Percentiles rank a stretch among this genome's conserved stretches.
Evolutionary conservation across 2,888 invertebrate species (phyloP).

Genomic region (Pristionchus entomophagus): DNA sequence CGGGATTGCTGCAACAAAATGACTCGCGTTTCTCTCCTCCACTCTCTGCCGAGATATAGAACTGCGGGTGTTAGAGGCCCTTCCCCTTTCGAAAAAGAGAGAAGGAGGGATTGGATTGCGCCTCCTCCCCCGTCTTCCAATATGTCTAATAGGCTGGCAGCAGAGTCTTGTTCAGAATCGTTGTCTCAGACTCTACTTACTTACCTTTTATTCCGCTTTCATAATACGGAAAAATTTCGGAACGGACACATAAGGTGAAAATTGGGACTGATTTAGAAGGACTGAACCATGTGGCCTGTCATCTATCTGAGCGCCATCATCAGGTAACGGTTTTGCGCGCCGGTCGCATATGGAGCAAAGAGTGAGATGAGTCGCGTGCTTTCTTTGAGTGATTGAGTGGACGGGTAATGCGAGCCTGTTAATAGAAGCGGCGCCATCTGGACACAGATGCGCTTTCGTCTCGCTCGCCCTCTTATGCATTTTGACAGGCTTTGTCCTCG

Average conservation of each 20-base stretch:
- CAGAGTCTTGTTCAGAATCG: too few relatives aligned
- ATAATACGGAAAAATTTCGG: too few relatives aligned
- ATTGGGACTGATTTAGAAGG: too few relatives aligned
- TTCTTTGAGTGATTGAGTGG: constrained; percentile 34
- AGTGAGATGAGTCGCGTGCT: neutral
- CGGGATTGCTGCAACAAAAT: neutral
- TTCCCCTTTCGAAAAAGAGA: neutral
- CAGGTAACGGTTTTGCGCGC: neutral
- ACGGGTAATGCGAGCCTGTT: neutral
- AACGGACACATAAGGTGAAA: too few relatives aligned
- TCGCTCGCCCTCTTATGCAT: constrained; percentile 32
- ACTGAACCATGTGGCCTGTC: neutral
- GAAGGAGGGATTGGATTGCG: constrained; percentile 16
- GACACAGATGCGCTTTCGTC: neutral
- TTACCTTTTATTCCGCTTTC: too few relatives aligned
- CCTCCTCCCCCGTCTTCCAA: constrained; percentile 23
- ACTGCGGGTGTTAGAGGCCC: constrained; percentile 1
- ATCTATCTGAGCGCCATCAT: neutral
- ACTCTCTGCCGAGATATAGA: constrained; percentile 32
- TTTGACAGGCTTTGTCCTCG: neutral
- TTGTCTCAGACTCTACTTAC: too few relatives aligned
- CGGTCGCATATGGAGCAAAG: neutral
- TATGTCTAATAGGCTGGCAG: constrained; percentile 28
- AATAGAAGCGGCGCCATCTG: constrained; percentile 18
- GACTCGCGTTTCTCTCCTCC: neutral